Conservation (phyloP, 2,888 invertebrate species). For the Brassicogethes aeneus region DNA sequence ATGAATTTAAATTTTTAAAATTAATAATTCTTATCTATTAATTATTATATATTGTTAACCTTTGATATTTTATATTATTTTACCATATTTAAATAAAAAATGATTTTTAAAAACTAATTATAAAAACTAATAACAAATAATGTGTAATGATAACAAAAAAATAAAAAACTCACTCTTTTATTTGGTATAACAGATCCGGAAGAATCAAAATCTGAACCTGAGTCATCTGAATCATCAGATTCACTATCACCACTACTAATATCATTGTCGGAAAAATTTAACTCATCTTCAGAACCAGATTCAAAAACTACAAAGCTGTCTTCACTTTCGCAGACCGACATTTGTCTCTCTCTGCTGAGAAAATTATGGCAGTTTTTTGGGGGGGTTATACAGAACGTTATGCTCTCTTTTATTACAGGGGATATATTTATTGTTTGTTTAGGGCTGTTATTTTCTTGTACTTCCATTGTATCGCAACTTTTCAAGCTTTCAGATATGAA, state of each 20-base stretch:
- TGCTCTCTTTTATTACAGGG: neutral
- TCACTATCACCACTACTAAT: conserved; percentile 5
- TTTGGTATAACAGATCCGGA: conserved; percentile 13
- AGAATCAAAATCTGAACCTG: conserved; percentile 11
- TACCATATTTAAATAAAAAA: too few relatives aligned
- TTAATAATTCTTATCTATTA: too few relatives aligned
- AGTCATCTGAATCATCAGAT: conserved; percentile 10
- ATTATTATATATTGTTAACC: too few relatives aligned
- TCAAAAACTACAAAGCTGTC: conserved; percentile 50
- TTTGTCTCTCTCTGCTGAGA: conserved; percentile 2
- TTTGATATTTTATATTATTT: too few relatives aligned
- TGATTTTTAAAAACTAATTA: too few relatives aligned
- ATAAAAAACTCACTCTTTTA: conserved; percentile 20
- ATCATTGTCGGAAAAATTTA: conserved; percentile 9
- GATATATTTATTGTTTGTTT: too few relatives aligned
- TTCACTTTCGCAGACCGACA: conserved; percentile 41
- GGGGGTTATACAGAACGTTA: neutral
- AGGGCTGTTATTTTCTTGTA: neutral
- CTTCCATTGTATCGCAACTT: neutral
- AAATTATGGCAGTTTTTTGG: neutral
- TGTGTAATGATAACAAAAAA: too few relatives aligned
- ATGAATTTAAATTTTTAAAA: too few relatives aligned
- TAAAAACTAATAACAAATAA: too few relatives aligned
- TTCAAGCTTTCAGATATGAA: neutral
- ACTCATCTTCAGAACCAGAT: conserved; percentile 39